Percentiles rank a stretch among this genome's conserved stretches.
Evolutionary conservation across 2,113 vertebrate genomes (phyloP).

Genomic region (Labrus mixtus): DNA sequence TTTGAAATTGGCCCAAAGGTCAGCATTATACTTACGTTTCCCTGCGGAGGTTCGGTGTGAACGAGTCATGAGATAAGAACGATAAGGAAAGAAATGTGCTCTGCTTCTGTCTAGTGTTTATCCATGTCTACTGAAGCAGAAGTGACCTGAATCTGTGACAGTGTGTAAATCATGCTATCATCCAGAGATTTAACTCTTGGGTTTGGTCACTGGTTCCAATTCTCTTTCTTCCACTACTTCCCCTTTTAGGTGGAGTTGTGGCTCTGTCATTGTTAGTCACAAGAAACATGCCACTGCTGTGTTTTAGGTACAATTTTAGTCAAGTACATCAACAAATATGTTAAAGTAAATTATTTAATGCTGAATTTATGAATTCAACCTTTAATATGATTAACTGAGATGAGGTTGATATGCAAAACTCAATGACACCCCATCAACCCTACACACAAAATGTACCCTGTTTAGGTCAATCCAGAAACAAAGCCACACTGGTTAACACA

Average conservation of each 20-base stretch:
- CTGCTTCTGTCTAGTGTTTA: neutral
- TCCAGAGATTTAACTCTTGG: neutral
- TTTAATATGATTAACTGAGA: no score
- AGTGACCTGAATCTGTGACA: neutral
- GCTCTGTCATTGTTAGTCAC: slow-evolving; percentile 2
- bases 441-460: no score
- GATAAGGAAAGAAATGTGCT: slow-evolving; percentile 18
- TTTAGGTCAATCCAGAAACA: no score
- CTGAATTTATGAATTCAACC: no score
- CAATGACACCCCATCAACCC: no score
- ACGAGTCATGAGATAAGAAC: neutral
- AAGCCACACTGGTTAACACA: no score
- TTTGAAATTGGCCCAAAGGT: slow-evolving; percentile 4
- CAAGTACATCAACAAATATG: no score
- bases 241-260: slow-evolving; percentile 20
- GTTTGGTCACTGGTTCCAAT: slow-evolving; percentile 50
- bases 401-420: no score
- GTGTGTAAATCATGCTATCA: neutral
- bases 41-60: neutral
- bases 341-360: no score
- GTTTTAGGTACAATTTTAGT: neutral
- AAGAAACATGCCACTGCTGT: neutral
- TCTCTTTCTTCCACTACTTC: slow-evolving; percentile 65
- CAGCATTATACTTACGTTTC: neutral
- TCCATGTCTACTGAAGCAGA: slow-evolving; percentile 5